Percentiles rank a stretch among this genome's conserved stretches.
phyloP scores from a whole-genome alignment of 2,797 vertebrate genomes.

The Platyrinchus mystaceus region DNA sequence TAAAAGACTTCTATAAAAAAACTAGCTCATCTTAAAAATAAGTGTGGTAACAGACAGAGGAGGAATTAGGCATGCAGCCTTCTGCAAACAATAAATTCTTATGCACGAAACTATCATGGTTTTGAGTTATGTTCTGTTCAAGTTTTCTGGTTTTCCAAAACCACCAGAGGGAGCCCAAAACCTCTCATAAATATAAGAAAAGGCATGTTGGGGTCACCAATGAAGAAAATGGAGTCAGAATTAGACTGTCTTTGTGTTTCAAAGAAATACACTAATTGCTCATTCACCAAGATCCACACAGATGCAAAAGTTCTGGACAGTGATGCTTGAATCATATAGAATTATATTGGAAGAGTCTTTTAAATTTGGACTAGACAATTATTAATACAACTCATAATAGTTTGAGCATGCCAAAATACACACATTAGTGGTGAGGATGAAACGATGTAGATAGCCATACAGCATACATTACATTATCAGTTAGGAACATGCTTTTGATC shows the following conservation, averaged over 20 bases:
- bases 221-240: background rate
- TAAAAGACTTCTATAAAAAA: background rate
- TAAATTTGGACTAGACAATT: background rate
- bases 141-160: background rate
- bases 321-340: background rate
- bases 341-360: background rate
- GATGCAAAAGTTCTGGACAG: background rate
- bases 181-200: background rate
- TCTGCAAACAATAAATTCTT: background rate
- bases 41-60: background rate
- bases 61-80: background rate
- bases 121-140: background rate
- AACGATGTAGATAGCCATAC: background rate
- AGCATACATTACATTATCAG: background rate
- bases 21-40: background rate
- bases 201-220: background rate
- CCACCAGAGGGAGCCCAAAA: conserved; percentile 54
- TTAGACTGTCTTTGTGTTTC: background rate
- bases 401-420: background rate
- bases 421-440: background rate
- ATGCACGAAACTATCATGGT: background rate
- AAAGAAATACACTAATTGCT: background rate
- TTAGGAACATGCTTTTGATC: background rate
- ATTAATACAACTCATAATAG: background rate
- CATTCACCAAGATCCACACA: background rate